Evolutionary conservation across 2,888 invertebrate genomes (phyloP).

Genomic region (Luffia ferchaultella): DNA sequence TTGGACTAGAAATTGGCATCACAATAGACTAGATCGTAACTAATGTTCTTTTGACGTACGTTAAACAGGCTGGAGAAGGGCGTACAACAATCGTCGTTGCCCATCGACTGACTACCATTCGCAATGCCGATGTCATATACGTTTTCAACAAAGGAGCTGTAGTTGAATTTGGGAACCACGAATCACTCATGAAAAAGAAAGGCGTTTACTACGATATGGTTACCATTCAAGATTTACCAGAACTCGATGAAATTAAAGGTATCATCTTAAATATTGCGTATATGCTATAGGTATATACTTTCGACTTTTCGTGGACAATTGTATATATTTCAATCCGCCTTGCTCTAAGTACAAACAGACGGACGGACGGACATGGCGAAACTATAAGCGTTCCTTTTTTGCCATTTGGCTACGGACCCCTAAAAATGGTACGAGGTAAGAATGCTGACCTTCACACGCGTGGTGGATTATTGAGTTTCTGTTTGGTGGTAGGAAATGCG

Average conservation of each 20-base stretch:
- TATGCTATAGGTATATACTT: no score
- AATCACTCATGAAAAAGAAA: constrained; percentile 70
- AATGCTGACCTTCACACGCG: not conserved
- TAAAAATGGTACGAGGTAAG: not conserved
- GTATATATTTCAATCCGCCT: no score
- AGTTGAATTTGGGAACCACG: constrained; percentile 76
- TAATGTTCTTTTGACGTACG: no score
- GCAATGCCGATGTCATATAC: constrained; percentile 76
- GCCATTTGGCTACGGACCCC: not conserved
- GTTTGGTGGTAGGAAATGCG: not conserved
- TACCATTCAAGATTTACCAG: constrained; percentile 66
- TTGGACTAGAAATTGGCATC: not conserved
- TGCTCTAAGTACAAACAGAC: no score
- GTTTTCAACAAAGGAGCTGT: constrained; percentile 74
- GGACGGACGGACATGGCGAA: no score
- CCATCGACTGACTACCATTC: constrained; percentile 78
- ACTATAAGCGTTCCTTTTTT: not conserved
- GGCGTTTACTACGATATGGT: constrained; percentile 77
- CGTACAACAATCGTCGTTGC: constrained; percentile 83
- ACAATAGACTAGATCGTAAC: no score
- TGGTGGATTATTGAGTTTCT: not conserved
- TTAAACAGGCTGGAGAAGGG: constrained; percentile 70
- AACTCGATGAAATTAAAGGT: constrained; percentile 19
- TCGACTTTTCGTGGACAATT: no score
- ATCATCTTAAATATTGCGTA: no score